Base-by-base conservation (phyloP, 2,797 vertebrate species). In the Champsocephalus esox region DNA sequence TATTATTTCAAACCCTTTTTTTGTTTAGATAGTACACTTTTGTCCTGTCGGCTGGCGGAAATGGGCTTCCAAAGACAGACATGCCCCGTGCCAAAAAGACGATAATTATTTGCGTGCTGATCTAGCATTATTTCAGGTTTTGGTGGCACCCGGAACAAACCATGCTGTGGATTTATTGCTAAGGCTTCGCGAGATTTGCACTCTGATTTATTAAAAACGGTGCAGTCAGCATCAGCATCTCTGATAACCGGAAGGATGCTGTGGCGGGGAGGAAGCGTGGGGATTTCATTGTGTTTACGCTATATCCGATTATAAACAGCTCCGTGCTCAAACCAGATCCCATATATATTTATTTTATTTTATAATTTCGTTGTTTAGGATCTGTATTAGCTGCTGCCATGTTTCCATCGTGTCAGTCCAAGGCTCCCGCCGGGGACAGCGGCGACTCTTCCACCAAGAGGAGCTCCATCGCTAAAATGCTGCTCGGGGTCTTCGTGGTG, bases 401-500 rank as follows among this genome's bases (percentile, higher is more conserved):
- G 94, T 92, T 95, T 65, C 93, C 94, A 1, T 95, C 92, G 44
- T 95, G 94, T 62, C 91, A 62, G 76, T 89, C 91, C 14, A 94
- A 94, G 65, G 28, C 28, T 28, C 66, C 90, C 1, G 83, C 87
- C 1, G 83, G 87, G 44, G 93, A 91, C 38, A 80, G 92, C 79
- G 77, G 87, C 45, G 75, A 5, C 28, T 5, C 4, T 4, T 38
- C 34, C 8, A 38, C 78, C 9, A 92, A 91, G 54, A 87, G 88
- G 80, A 92, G 92, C 93, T 96, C 96, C 67, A 87, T 97, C 78
- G 96, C 96, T 24, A 96, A 96, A 89, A 92, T 99, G 85, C 94
- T 96, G 76, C 93, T 97, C 81, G 98, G 97, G 55, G 96, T 98
- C 81, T 97, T 99, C 75, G 94, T 96, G 84, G 95, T 97, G 1